A percentile compares a stretch with the other conserved stretches of the same genome.
These are phyloP conservation scores for Condylura cristata DNA, from an alignment of 2,113 vertebrate genomes.

Conservation along the genomic window DNA sequence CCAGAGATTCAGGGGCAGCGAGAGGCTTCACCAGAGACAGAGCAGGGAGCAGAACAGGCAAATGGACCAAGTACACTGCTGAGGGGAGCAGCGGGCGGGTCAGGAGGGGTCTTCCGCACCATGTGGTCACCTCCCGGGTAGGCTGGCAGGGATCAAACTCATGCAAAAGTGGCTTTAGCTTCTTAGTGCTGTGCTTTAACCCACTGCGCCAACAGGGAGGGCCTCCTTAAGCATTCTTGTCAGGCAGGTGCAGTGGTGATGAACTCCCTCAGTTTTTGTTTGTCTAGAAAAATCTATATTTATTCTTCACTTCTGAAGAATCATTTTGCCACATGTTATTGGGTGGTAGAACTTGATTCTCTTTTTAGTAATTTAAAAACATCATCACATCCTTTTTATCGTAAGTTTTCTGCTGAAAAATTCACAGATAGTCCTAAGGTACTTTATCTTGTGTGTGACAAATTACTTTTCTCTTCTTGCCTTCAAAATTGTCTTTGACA, in stretches of 20 bases:
- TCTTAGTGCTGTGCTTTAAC: no score
- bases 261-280: background rate
- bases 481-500: background rate
- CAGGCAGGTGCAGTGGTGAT: background rate
- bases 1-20: no score
- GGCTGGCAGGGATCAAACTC: no score
- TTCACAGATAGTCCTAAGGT: background rate
- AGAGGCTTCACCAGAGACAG: no score
- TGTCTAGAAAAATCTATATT: background rate
- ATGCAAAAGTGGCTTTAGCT: no score
- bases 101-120: no score
- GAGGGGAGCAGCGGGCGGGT: no score
- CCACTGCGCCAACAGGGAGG: no score
- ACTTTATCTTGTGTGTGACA: background rate
- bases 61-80: no score
- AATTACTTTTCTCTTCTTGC: background rate
- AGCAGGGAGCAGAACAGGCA: no score
- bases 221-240: background rate
- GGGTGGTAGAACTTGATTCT: background rate
- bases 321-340: background rate
- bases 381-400: background rate
- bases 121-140: no score
- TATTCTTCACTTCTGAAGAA: conserved; percentile 10
- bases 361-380: background rate
- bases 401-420: background rate